Percentiles rank a stretch among this genome's conserved stretches.
phyloP scores from a whole-genome alignment of 2,797 vertebrate genomes.

The Betta splendens region DNA sequence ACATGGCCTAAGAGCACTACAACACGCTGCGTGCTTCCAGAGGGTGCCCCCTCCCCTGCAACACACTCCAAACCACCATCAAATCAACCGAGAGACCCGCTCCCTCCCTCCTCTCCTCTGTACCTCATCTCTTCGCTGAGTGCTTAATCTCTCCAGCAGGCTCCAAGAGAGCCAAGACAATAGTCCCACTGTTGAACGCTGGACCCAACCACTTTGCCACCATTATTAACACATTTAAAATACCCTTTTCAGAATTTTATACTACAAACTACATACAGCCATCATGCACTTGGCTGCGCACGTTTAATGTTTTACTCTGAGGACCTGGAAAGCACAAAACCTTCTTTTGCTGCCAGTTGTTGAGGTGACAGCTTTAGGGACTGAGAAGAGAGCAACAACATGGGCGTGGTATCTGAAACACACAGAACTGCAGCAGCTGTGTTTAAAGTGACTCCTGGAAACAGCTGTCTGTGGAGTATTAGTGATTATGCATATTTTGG shows the following conservation, averaged over 20 bases:
- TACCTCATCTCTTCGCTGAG: slow-evolving; percentile 74
- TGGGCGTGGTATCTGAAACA: slow-evolving; percentile 68
- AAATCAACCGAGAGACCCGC: slow-evolving; percentile 69
- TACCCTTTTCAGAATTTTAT: slow-evolving; percentile 72
- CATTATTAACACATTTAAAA: slow-evolving; percentile 82
- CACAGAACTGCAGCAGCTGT: slow-evolving; percentile 75
- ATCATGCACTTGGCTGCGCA: slow-evolving; percentile 64
- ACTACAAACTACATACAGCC: slow-evolving; percentile 62
- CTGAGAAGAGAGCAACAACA: slow-evolving; percentile 65
- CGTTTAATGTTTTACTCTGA: slow-evolving; percentile 51
- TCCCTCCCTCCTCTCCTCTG: slow-evolving; percentile 61
- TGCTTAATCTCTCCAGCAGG: slow-evolving; percentile 80
- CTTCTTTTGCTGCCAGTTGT: slow-evolving; percentile 70
- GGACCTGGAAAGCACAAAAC: slow-evolving; percentile 56
- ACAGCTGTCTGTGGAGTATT: slow-evolving; percentile 73
- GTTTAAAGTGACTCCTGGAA: slow-evolving; percentile 82
- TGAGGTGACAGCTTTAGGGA: slow-evolving; percentile 81
- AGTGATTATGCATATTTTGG: slow-evolving; percentile 78
- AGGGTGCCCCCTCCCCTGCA: slow-evolving; percentile 66
- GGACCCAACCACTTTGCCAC: slow-evolving; percentile 73
- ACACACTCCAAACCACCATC: slow-evolving; percentile 74
- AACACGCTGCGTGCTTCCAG: slow-evolving; percentile 72
- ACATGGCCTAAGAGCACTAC: slow-evolving; percentile 80
- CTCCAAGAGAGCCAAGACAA: slow-evolving; percentile 80
- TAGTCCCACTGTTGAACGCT: slow-evolving; percentile 79